Base-by-base conservation (phyloP, 2,113 vertebrate species). In the Urocynchramus pylzowi region DNA sequence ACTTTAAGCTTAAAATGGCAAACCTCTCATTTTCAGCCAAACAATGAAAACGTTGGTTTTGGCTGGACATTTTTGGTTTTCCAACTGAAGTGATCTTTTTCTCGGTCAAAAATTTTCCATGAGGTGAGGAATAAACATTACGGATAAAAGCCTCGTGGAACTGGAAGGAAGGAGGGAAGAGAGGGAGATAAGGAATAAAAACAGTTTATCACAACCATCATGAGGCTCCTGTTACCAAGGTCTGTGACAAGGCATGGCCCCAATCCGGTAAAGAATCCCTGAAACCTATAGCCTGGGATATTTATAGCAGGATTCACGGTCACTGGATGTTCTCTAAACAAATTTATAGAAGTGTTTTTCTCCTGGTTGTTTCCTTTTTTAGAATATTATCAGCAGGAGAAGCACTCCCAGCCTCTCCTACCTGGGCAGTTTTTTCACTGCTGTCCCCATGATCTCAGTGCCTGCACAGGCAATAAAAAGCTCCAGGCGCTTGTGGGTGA, bases 321-420 rank as follows among this genome's bases (percentile, higher is more conserved):
- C 96, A 97, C 94, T 97, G 95, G 42, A 80, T 96, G 97, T 92
- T 94, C 97, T 96, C 97, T 96, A 97, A 98, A 98, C 97, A 98
- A 85, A 97, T 97, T 97, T 98, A 98, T 97, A 92, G 97, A 96
- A 95, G 88, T 97, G 96, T 97, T 98, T 98, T 98, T 96, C 95
- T 97, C 94, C 89, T 30, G 17, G 81, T 74, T 21, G 91, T 90
- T 96, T 95, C 91, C 64, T 80, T 94, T 97, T 97, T 96, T 95
- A 97, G 96, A 94, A 61, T 77, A 67, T 79, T 85, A 68, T 87
- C 95, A 60, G 10, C 53, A 37, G 87, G 84, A 97, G 71, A 84
- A 95, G 61, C 71, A 10, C 31, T 71, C 41, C 60, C 64, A 56
- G 90, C 35, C 73, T 87, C 13, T 49, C 75, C 93, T 92, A 96